These are phyloP conservation scores for Seira musarum DNA, from an alignment of 2,888 invertebrate species.

Conservation along the genomic window DNA sequence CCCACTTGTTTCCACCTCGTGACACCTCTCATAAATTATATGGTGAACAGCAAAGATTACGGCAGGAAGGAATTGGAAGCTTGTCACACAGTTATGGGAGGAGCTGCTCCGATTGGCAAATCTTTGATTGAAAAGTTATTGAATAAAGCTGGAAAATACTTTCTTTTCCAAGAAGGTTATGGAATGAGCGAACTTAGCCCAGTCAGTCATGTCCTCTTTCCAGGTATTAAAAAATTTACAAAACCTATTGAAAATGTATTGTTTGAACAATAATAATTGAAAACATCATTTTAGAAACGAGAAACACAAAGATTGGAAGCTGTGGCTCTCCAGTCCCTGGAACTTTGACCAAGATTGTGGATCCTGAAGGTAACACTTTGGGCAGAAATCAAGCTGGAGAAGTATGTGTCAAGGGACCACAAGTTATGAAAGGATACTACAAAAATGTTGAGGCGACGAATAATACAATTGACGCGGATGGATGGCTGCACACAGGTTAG, in stretches of 20 bases:
- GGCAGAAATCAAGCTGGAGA: conserved; percentile 81
- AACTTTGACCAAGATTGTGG: conserved; percentile 71
- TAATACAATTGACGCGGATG: conserved; percentile 82
- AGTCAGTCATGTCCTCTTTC: conserved; percentile 49
- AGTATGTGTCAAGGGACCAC: conserved; percentile 82
- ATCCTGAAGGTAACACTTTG: conserved; percentile 76
- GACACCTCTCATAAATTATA: conserved; percentile 53
- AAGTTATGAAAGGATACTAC: conserved; percentile 86
- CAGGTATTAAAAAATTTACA: conserved; percentile 70
- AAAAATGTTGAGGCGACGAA: conserved; percentile 83
- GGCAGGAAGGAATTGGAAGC: conserved; percentile 41
- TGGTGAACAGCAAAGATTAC: conserved; percentile 44
- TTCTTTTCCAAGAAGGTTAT: conserved; percentile 60
- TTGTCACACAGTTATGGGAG: conserved; percentile 43
- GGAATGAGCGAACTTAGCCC: conserved; percentile 61
- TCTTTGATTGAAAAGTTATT: conserved; percentile 40
- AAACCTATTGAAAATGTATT: background rate
- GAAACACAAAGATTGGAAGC: conserved; percentile 59
- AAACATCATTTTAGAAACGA: conserved; percentile 23
- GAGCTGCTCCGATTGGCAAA: conserved; percentile 43
- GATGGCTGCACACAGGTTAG: conserved; percentile 88
- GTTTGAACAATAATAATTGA: background rate
- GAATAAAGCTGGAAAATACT: conserved; percentile 54
- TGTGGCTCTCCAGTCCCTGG: conserved; percentile 56
- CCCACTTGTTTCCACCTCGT: conserved; percentile 56